Conservation (phyloP, 2,888 invertebrate species). For the Zeuzera pyrina region DNA sequence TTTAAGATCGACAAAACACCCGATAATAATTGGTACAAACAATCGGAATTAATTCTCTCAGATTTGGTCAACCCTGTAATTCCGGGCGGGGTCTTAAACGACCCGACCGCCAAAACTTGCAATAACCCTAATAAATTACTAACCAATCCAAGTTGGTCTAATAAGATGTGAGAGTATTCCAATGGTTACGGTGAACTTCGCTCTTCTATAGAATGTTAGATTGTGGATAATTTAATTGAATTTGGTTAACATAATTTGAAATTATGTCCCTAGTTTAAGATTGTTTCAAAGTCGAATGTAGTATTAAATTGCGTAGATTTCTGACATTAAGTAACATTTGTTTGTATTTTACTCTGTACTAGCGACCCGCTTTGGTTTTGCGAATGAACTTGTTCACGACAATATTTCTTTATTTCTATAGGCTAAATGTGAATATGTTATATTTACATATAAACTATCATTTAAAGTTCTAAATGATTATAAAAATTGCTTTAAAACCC, state of each 20-base stretch:
- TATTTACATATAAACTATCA: too few species aligned
- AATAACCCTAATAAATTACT: slow-evolving; percentile 57
- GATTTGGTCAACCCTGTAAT: slow-evolving; percentile 32
- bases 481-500: too few species aligned
- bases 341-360: too few species aligned
- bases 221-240: slow-evolving; percentile 47
- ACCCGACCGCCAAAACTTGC: slow-evolving; percentile 39
- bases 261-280: slow-evolving; percentile 16
- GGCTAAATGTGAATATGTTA: too few species aligned
- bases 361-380: too few species aligned
- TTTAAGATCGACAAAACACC: too few species aligned
- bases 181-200: slow-evolving; percentile 26
- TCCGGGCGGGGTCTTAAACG: slow-evolving; percentile 22
- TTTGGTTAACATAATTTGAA: slow-evolving; percentile 26
- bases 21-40: slow-evolving; percentile 27
- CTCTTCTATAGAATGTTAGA: slow-evolving; percentile 29
- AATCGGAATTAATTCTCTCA: slow-evolving; percentile 39
- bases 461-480: too few species aligned
- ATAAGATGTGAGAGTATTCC: slow-evolving; percentile 42
- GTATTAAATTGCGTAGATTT: too few species aligned
- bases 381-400: too few species aligned
- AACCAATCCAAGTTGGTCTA: slow-evolving; percentile 53
- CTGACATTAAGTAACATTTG: too few species aligned
- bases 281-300: too few species aligned
- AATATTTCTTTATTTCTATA: too few species aligned